Conservation (phyloP, 2,888 invertebrate species). For the Alloscopus bannaensis region DNA sequence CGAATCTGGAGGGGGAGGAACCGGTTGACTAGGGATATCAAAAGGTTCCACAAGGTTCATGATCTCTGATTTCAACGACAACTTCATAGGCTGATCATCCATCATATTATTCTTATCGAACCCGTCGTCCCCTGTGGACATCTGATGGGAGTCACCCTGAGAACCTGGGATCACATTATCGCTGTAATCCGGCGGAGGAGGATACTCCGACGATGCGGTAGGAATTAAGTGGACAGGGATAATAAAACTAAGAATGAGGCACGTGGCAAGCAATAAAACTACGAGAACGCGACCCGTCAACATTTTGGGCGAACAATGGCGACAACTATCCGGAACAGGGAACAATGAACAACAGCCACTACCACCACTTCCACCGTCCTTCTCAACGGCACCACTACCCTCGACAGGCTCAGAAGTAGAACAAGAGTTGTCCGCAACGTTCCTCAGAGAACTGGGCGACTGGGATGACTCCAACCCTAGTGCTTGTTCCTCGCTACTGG, state of each 20-base stretch:
- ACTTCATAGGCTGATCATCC: constrained; percentile 59
- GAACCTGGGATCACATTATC: constrained; percentile 20
- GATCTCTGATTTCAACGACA: constrained; percentile 56
- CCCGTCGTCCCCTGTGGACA: constrained; percentile 57
- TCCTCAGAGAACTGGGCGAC: constrained; percentile 34
- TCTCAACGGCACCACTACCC: constrained; percentile 25
- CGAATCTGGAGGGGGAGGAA: constrained; percentile 21
- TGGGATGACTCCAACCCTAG: constrained; percentile 22
- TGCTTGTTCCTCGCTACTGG: constrained; percentile 32
- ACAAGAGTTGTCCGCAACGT: constrained; percentile 25
- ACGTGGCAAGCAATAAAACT: constrained; percentile 44
- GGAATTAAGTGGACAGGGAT: constrained; percentile 49
- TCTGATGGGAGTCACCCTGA: constrained; percentile 39
- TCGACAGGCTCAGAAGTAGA: constrained; percentile 35
- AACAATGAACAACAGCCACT: constrained; percentile 22
- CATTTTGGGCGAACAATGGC: constrained; percentile 43
- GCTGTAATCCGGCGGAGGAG: constrained; percentile 21
- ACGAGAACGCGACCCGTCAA: constrained; percentile 50
- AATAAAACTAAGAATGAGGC: constrained; percentile 44
- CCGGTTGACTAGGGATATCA: constrained; percentile 59
- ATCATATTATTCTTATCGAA: constrained; percentile 60
- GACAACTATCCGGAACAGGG: constrained; percentile 8
- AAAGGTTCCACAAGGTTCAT: constrained; percentile 58
- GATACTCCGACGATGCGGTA: constrained; percentile 46
- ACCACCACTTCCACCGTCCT: constrained; percentile 28